A percentile compares a stretch with the other conserved stretches of the same genome.
phyloP scores from a whole-genome alignment of 2,113 vertebrate genomes.

The Hepsetus odoe region DNA sequence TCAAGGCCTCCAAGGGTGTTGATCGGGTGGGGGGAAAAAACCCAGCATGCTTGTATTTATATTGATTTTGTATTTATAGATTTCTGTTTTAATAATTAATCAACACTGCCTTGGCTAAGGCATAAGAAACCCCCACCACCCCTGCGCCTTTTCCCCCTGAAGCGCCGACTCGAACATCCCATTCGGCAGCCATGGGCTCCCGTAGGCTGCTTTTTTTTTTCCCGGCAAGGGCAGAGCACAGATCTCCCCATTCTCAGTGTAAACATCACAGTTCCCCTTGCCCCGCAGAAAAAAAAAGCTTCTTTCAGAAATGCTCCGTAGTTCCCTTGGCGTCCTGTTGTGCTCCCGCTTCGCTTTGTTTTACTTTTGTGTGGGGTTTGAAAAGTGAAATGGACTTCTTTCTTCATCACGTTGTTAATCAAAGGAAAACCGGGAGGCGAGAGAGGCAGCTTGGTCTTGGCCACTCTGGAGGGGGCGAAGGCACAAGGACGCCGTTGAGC shows the following conservation, averaged over 20 bases:
- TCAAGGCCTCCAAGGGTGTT: not conserved
- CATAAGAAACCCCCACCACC: not conserved
- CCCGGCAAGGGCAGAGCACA: not conserved
- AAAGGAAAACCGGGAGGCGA: slow-evolving; percentile 26
- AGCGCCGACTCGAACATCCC: not conserved
- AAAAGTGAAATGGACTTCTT: slow-evolving; percentile 35
- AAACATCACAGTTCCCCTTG: not conserved
- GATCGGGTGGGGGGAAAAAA: too few relatives aligned
- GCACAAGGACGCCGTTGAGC: slow-evolving; percentile 31
- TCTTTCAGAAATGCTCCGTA: not conserved
- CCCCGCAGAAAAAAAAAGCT: not conserved
- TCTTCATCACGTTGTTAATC: slow-evolving; percentile 32
- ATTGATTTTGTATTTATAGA: not conserved
- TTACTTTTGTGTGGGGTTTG: slow-evolving; percentile 39
- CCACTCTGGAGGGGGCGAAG: slow-evolving; percentile 21
- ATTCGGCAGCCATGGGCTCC: not conserved
- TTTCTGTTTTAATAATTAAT: slow-evolving; percentile 19
- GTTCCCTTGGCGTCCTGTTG: slow-evolving; percentile 23
- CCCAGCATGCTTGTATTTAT: not conserved
- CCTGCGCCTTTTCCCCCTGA: not conserved
- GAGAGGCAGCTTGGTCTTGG: slow-evolving; percentile 4
- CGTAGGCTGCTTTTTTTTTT: slow-evolving; percentile 17
- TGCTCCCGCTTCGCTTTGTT: slow-evolving; percentile 20
- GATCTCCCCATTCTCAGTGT: not conserved
- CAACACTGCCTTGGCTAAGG: not conserved